phyloP scores from a whole-genome alignment of 2,113 vertebrate genomes.

The Turdus rufiventris region DNA sequence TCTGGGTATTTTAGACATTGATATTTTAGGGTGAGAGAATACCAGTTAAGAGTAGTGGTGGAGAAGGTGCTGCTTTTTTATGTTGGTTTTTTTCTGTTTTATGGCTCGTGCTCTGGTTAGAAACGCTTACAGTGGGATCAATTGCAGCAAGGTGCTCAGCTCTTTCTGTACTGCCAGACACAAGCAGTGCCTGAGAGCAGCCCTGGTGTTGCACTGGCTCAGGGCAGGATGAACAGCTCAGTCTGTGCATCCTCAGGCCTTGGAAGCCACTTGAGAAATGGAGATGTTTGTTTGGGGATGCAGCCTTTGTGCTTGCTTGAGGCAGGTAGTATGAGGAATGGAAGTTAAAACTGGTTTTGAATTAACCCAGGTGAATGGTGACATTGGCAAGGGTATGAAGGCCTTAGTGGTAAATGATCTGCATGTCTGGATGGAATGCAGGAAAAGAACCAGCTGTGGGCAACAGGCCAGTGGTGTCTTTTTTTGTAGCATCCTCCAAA shows the following conservation, averaged over 20 bases:
- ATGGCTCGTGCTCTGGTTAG: background rate
- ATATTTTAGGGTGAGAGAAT: background rate
- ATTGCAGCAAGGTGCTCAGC: background rate
- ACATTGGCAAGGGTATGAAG: background rate
- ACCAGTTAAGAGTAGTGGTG: background rate
- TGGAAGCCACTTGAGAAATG: background rate
- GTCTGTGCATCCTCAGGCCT: background rate
- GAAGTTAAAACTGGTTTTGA: background rate
- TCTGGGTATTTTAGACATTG: background rate
- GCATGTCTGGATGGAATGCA: background rate
- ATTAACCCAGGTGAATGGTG: background rate
- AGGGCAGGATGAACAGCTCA: background rate
- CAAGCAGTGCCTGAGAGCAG: background rate
- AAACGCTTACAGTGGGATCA: fast-evolving
- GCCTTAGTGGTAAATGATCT: background rate
- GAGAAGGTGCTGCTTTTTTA: background rate
- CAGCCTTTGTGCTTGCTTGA: background rate
- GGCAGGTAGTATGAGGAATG: background rate
- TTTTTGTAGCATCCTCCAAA: background rate
- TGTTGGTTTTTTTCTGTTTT: background rate
- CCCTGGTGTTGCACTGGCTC: background rate
- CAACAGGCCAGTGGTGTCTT: background rate
- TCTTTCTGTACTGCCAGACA: background rate
- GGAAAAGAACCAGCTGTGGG: background rate
- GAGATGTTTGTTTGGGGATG: background rate